Base-by-base conservation (phyloP, 2,797 vertebrate species). In the Danio albolineatus region DNA sequence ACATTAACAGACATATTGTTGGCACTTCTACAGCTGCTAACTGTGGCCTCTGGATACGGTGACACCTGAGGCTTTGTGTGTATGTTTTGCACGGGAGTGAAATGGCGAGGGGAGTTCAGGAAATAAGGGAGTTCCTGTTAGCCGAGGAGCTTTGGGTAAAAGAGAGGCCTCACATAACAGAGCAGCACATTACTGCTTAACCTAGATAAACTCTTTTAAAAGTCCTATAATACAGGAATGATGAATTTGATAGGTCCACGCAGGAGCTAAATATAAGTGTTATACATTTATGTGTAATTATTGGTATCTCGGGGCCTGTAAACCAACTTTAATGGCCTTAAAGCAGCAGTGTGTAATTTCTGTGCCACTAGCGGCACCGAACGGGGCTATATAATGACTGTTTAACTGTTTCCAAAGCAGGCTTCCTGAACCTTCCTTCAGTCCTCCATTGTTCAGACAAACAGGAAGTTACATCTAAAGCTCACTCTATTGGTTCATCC, bases 91-190 rank as follows among this genome's bases (percentile, higher is more conserved):
- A n/a, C 54, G 19, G 16, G 2, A 67, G 57, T 51, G 38, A 44
- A 76, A 69, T 48, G n/a, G 61, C 69, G 79, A 82, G 69, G 64
- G 75, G 75, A 74, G 73, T 70, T 88, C 89, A 86, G 88, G 87
- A 91, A 90, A 92, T 89, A 88, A 85, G 81, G 82, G 83, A 85
- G 87, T 90, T 92, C 88, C 84, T 89, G 85, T 87, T 85, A 81
- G 84, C 38, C n/a, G 60, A 62, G 48, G 41, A 53, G 21, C n/a
- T 61, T 46, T 43, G 54, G 49, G 77, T 76, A 60, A 77, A 73
- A 10, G 59, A 80, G 78, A 77, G 73, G 43, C 54, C 78, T 77
- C 43, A 57, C 44, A 64, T 74, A 74, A 74, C 41, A 51, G 48
- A 72, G 69, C 54, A 64, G 61, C 41, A 36, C 67, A 66, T 78